A percentile compares a stretch with the other conserved stretches of the same genome.
These are phyloP conservation scores for Muraenolepis orangiensis DNA, from an alignment of 2,797 vertebrate genomes.

Conservation along the genomic window DNA sequence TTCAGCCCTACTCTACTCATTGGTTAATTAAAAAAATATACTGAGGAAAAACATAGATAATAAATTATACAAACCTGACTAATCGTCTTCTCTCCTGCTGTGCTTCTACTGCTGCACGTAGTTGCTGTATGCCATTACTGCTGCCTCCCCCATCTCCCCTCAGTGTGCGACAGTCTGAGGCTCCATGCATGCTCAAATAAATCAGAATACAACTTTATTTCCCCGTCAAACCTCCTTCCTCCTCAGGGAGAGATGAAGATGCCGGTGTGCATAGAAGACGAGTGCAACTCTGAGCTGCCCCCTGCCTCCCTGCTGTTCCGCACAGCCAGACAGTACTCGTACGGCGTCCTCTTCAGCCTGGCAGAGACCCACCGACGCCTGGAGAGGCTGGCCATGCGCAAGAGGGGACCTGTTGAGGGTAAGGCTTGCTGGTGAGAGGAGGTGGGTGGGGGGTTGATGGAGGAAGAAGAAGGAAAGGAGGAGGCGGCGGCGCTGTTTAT, in stretches of 20 bases:
- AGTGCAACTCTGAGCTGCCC: conserved; percentile 87
- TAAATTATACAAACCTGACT: neutral
- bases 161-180: neutral
- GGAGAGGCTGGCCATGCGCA: conserved; percentile 83
- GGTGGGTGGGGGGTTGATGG: conserved; percentile 66
- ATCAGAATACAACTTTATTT: neutral
- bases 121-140: neutral
- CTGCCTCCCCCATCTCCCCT: neutral
- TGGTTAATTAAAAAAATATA: too few species aligned
- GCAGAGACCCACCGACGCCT: conserved; percentile 87
- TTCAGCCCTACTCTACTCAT: too few species aligned
- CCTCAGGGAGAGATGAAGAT: conserved; percentile 90
- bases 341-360: conserved; percentile 89
- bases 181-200: neutral
- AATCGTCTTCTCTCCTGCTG: neutral
- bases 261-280: conserved; percentile 90
- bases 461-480: neutral
- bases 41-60: neutral
- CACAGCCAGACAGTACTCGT: conserved; percentile 84
- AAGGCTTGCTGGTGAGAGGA: conserved; percentile 1
- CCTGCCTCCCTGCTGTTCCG: conserved; percentile 87
- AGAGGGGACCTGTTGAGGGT: conserved; percentile 83
- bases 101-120: neutral
- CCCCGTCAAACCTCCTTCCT: neutral
- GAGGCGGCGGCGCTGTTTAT: too few species aligned